phyloP scores from a whole-genome alignment of 2,888 invertebrate species.

The Phania funesta region DNA sequence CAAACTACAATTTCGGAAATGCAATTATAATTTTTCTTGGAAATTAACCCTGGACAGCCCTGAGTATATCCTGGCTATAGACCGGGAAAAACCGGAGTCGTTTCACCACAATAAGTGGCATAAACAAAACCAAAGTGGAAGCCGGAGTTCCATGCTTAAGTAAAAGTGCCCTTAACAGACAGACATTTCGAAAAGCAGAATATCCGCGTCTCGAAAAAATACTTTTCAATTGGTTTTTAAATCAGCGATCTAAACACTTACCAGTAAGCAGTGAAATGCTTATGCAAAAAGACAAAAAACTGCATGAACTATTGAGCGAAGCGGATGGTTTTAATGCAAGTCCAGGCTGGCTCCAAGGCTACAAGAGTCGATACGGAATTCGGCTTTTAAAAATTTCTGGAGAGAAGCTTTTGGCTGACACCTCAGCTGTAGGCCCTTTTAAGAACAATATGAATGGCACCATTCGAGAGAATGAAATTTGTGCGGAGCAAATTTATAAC shows the following conservation, averaged over 20 bases:
- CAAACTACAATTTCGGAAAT: too few species aligned
- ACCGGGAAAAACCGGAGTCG: too few species aligned
- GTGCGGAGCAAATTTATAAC: constrained; percentile 10
- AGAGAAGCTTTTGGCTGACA: background rate
- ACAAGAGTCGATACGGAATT: background rate
- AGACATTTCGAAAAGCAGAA: constrained; percentile 1
- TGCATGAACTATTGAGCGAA: background rate
- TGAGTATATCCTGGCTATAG: too few species aligned
- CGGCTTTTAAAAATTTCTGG: constrained; percentile 1
- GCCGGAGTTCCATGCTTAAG: too few species aligned
- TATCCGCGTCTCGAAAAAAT: constrained; percentile 8
- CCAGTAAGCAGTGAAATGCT: background rate
- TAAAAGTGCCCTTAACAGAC: background rate
- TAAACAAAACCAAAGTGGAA: too few species aligned
- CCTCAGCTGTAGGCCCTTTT: background rate
- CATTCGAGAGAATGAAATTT: background rate
- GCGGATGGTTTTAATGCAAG: constrained; percentile 1
- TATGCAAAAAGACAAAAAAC: constrained; percentile 3
- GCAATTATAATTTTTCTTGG: too few species aligned
- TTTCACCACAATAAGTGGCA: too few species aligned
- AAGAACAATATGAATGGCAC: background rate
- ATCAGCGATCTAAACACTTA: background rate
- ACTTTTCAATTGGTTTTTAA: constrained; percentile 16
- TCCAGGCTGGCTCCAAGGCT: constrained; percentile 3
- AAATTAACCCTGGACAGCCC: too few species aligned